Evolutionary conservation across 1,140 invertebrate species (phyloP).

Genomic region (Apis florea): DNA sequence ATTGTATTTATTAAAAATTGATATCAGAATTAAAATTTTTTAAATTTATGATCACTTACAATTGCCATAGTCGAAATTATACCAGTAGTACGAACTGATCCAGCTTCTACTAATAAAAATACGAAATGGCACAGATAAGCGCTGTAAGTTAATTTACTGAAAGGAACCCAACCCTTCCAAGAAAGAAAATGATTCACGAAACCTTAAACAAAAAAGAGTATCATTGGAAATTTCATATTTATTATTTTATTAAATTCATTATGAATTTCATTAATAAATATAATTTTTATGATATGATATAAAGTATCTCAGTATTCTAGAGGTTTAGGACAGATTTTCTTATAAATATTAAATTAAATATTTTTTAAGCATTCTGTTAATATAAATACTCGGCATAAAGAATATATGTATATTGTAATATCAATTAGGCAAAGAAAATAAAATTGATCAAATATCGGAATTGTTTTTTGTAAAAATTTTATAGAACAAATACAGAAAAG

Average conservation of each 20-base stretch:
- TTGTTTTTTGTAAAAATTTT: too few relatives aligned
- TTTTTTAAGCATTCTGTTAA: too few relatives aligned
- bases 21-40: background rate
- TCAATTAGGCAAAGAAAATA: too few relatives aligned
- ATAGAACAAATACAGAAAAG: too few relatives aligned
- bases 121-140: constrained; percentile 84
- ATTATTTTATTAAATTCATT: background rate
- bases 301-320: too few relatives aligned
- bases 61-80: constrained; percentile 58
- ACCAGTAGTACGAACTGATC: constrained; percentile 56
- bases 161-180: constrained; percentile 85
- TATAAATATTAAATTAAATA: too few relatives aligned
- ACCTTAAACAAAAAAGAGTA: constrained; percentile 75
- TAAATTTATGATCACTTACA: constrained; percentile 50
- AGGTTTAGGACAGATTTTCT: too few relatives aligned
- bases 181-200: constrained; percentile 83
- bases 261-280: too few relatives aligned
- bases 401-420: too few relatives aligned
- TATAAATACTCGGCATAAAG: too few relatives aligned
- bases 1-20: background rate
- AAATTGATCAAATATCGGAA: too few relatives aligned
- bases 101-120: constrained; percentile 61
- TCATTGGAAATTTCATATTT: background rate
- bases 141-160: constrained; percentile 87
- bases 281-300: background rate